Percentiles rank a stretch among this genome's conserved stretches.
Conservation (phyloP, 2,888 invertebrate species). For the Nephrocerus scutellatus region DNA sequence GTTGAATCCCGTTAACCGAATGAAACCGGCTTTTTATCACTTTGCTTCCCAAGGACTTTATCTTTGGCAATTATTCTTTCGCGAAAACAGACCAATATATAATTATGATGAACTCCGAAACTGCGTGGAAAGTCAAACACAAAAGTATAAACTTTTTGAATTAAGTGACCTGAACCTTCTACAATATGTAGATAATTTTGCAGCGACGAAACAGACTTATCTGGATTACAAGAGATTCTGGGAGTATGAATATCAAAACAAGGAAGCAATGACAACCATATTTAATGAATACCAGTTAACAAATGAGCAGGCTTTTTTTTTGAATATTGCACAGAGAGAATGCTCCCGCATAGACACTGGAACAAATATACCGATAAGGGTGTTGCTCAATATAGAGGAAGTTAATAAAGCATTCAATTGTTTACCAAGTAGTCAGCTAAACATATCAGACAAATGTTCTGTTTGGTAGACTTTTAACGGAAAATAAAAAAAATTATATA, state of each 20-base stretch:
- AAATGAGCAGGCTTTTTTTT: constrained; percentile 19
- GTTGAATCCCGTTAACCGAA: constrained; percentile 19
- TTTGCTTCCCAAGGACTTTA: constrained; percentile 20
- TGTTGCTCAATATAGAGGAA: constrained; percentile 19
- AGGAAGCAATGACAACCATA: constrained; percentile 7
- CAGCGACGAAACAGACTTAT: constrained; percentile 17
- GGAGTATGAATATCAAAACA: constrained; percentile 18
- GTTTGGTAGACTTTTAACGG: no score
- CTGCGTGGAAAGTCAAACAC: constrained; percentile 16
- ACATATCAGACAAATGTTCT: constrained; percentile 16
- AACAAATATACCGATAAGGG: constrained; percentile 18
- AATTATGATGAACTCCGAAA: constrained; percentile 15
- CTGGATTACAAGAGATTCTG: constrained; percentile 14
- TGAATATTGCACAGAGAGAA: constrained; percentile 19
- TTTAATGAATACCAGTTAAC: constrained; percentile 17
- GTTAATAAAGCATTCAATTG: constrained; percentile 17
- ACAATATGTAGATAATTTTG: constrained; percentile 17
- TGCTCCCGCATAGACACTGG: constrained; percentile 13
- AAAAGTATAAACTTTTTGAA: constrained; percentile 18
- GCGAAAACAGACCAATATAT: constrained; percentile 18
- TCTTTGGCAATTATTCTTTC: constrained; percentile 20
- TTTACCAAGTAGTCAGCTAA: constrained; percentile 12
- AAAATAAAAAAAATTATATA: no score
- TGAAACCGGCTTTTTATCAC: constrained; percentile 18
- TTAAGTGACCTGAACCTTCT: constrained; percentile 20